Conservation (phyloP, 2,797 vertebrate species). For the Spinibarbus caldwelli region DNA sequence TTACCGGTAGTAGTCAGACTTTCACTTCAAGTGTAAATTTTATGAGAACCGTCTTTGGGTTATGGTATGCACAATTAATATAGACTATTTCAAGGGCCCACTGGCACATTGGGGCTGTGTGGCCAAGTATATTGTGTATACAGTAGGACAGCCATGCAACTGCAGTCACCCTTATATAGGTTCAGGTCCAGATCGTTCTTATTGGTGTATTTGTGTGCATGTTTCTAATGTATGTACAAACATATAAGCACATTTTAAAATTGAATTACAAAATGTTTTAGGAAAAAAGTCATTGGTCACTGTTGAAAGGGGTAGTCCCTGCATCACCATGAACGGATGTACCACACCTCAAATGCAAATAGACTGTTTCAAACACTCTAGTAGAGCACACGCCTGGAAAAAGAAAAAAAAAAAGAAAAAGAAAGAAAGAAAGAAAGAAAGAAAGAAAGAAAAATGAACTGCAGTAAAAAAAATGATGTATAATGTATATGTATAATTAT, state of each 20-base stretch:
- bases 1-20: no score
- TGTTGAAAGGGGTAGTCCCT: constrained; percentile 69
- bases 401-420: no score
- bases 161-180: neutral
- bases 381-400: constrained; percentile 4
- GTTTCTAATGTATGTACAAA: neutral
- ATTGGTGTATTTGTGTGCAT: neutral
- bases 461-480: neutral
- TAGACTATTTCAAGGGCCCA: neutral
- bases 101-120: neutral
- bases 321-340: constrained; percentile 61
- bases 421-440: no score
- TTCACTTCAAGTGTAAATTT: neutral
- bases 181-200: neutral
- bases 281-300: constrained; percentile 46
- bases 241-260: neutral
- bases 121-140: neutral
- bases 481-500: no score
- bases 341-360: constrained; percentile 86
- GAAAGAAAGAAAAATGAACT: neutral
- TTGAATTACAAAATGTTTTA: neutral
- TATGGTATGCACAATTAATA: neutral
- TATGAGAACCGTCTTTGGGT: no score
- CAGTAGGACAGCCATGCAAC: neutral
- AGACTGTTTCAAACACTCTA: constrained; percentile 46